phyloP scores from a whole-genome alignment of 2,797 vertebrate genomes.

The Harpagifer antarcticus region DNA sequence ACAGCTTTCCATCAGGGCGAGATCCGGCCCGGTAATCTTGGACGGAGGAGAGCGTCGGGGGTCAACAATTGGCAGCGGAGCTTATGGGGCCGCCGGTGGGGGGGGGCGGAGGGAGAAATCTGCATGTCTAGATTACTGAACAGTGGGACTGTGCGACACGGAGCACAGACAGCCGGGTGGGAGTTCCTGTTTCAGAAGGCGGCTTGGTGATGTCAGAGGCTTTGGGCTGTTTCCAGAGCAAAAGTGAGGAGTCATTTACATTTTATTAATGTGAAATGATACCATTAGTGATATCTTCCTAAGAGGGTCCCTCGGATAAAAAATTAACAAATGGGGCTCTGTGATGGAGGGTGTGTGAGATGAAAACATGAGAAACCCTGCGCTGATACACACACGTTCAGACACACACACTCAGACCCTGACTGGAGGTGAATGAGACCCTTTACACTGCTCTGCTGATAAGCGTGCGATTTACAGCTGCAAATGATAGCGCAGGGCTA shows the following conservation, averaged over 20 bases:
- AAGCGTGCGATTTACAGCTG: conserved; percentile 39
- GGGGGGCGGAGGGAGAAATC: conserved; percentile 12
- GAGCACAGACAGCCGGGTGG: conserved; percentile 23
- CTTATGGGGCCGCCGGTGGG: not conserved
- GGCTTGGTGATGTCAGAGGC: not conserved
- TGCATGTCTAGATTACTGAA: conserved; percentile 60
- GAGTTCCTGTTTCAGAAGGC: conserved; percentile 32
- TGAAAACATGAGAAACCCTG: conserved; percentile 1
- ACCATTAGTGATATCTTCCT: conserved; percentile 5
- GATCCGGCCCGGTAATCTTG: conserved; percentile 61
- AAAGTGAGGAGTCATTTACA: conserved; percentile 13
- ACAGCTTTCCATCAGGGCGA: conserved; percentile 55
- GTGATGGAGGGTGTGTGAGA: not conserved
- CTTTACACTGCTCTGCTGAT: conserved; percentile 32
- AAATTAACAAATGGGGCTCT: not conserved
- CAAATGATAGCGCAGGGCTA: conserved; percentile 20
- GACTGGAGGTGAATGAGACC: conserved; percentile 12
- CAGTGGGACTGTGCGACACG: conserved; percentile 34
- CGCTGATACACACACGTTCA: conserved; percentile 5
- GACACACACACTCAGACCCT: conserved; percentile 13
- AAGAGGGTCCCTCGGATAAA: conserved; percentile 6
- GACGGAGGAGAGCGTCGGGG: conserved; percentile 34
- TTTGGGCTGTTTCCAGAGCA: not conserved
- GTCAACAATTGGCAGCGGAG: conserved; percentile 59
- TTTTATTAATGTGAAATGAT: conserved; percentile 19